Percentiles rank a stretch among this genome's conserved stretches.
phyloP scores from a whole-genome alignment of 2,797 vertebrate species.

The Takifugu rubripes region DNA sequence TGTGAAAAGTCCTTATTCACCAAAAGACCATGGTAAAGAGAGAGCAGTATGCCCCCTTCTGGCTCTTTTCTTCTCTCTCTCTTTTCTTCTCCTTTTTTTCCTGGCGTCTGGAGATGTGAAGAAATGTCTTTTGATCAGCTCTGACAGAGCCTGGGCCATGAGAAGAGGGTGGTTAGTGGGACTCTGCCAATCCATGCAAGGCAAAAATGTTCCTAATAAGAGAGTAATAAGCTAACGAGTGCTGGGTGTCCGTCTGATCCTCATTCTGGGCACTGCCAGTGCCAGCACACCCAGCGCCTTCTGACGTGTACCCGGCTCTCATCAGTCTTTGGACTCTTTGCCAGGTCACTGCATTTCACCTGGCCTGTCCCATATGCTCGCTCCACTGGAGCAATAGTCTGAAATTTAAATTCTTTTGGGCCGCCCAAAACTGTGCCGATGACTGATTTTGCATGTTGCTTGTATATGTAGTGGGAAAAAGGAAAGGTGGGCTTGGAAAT shows the following conservation, averaged over 20 bases:
- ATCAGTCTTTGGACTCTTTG: slow-evolving; percentile 58
- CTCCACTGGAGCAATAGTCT: slow-evolving; percentile 48
- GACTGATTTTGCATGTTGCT: slow-evolving; percentile 21
- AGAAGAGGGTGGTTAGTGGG: slow-evolving; percentile 73
- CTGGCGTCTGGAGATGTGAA: slow-evolving; percentile 77
- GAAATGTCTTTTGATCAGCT: slow-evolving; percentile 82
- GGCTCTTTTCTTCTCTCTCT: slow-evolving; percentile 81
- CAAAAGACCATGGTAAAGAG: slow-evolving; percentile 75
- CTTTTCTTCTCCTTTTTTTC: slow-evolving; percentile 73
- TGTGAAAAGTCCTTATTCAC: slow-evolving; percentile 78
- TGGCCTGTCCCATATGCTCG: slow-evolving; percentile 66
- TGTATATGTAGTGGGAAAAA: slow-evolving; percentile 3
- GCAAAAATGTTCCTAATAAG: slow-evolving; percentile 79
- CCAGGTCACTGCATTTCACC: slow-evolving; percentile 69
- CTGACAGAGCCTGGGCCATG: slow-evolving; percentile 74
- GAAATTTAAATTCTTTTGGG: slow-evolving; percentile 40
- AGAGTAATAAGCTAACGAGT: slow-evolving; percentile 76
- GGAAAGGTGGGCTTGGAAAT: neutral
- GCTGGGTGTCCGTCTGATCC: slow-evolving; percentile 70
- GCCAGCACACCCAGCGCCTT: slow-evolving; percentile 67
- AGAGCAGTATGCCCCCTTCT: slow-evolving; percentile 95
- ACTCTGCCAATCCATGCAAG: slow-evolving; percentile 72
- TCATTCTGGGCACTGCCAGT: slow-evolving; percentile 59
- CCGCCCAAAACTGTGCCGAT: slow-evolving; percentile 25
- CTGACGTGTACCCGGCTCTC: slow-evolving; percentile 60